These are phyloP conservation scores for Tigriopus japonicus DNA, from an alignment of 1,140 invertebrate species.

Conservation along the genomic window DNA sequence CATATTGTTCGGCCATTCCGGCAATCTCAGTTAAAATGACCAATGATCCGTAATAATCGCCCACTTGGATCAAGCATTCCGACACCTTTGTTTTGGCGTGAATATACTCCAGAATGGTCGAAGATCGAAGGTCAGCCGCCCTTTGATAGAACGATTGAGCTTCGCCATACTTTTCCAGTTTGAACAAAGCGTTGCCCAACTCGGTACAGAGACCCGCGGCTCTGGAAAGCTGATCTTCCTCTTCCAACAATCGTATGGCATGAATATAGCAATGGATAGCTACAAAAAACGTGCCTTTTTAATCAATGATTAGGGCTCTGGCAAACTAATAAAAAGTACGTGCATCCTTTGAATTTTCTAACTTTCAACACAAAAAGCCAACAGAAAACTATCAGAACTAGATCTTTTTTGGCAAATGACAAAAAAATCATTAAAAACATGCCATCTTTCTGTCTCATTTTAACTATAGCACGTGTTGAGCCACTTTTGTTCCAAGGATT, in stretches of 20 bases:
- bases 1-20: background rate
- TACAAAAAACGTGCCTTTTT: too few species aligned
- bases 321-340: too few species aligned
- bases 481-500: too few species aligned
- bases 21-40: background rate
- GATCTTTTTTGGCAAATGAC: too few species aligned
- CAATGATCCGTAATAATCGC: background rate
- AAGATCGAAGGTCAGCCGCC: background rate
- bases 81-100: background rate
- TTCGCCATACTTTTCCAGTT: background rate
- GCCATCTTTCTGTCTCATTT: too few species aligned
- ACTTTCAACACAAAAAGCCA: too few species aligned
- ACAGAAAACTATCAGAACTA: too few species aligned
- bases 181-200: background rate
- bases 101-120: background rate
- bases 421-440: too few species aligned
- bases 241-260: background rate
- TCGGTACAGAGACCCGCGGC: background rate
- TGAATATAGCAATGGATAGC: background rate
- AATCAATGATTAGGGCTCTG: too few species aligned
- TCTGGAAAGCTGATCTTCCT: background rate
- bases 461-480: too few species aligned
- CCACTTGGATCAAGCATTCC: background rate
- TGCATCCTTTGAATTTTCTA: too few species aligned
- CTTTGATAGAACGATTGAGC: background rate